These are phyloP conservation scores for Augiades crinisus DNA, from an alignment of 2,888 invertebrate species.

Conservation along the genomic window DNA sequence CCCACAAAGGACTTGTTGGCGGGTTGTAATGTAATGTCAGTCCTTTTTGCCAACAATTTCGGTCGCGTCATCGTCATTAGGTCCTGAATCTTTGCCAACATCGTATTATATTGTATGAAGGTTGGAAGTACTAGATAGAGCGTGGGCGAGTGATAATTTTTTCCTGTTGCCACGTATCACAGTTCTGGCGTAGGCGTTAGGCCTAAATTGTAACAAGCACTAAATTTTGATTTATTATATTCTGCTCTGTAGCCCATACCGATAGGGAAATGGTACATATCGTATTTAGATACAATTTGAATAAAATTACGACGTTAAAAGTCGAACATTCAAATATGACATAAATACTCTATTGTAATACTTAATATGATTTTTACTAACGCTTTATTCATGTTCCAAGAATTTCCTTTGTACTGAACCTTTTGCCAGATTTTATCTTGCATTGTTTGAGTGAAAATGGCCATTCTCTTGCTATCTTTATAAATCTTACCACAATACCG, in stretches of 20 bases:
- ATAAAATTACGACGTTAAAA: too few species aligned
- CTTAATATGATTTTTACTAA: neutral
- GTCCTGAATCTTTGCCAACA: neutral
- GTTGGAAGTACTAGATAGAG: neutral
- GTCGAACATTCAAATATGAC: too few species aligned
- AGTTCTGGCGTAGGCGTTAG: neutral
- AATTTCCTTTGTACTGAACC: conserved; percentile 21
- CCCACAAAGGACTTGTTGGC: too few species aligned
- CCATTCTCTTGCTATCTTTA: conserved; percentile 18
- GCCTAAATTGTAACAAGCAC: neutral
- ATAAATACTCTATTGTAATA: too few species aligned
- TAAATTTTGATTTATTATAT: too few species aligned
- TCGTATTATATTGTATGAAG: neutral
- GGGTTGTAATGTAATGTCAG: too few species aligned
- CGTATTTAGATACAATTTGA: too few species aligned
- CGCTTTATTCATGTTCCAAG: conserved; percentile 32
- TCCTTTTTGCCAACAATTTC: too few species aligned
- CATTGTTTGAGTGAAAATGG: conserved; percentile 21
- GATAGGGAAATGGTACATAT: too few species aligned
- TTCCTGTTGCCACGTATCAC: neutral
- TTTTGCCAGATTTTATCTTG: conserved; percentile 14
- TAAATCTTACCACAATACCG: conserved; percentile 17
- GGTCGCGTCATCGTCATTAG: neutral
- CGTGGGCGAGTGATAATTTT: neutral
- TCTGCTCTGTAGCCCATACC: too few species aligned